phyloP scores from a whole-genome alignment of 30 jellyfish, hydroid and myxozoan genomes.

The Aurelia aurita region DNA sequence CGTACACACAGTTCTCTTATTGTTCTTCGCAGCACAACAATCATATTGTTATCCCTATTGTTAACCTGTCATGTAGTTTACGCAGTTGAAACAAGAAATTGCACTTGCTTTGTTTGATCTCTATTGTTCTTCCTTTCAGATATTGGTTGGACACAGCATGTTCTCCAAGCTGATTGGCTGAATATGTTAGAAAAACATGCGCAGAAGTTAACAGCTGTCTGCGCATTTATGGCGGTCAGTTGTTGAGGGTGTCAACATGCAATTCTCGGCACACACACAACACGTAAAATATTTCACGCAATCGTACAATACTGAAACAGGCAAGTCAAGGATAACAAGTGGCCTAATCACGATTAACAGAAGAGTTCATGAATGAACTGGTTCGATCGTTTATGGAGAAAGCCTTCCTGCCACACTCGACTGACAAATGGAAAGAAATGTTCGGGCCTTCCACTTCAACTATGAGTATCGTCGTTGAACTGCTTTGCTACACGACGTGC shows the following conservation, averaged over 20 bases:
- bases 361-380: conserved; percentile 48
- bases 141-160: conserved; percentile 80
- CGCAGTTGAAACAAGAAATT: conserved; percentile 50
- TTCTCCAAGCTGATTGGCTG: conserved; percentile 78
- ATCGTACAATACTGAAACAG: conserved; percentile 30
- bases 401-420: conserved; percentile 34
- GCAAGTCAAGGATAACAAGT: conserved; percentile 25
- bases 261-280: conserved; percentile 33
- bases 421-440: conserved; percentile 86
- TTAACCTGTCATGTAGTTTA: conserved; percentile 69
- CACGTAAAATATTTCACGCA: conserved; percentile 21
- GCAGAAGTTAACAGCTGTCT: conserved; percentile 98
- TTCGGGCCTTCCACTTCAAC: conserved; percentile 91
- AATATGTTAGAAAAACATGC: conserved; percentile 92
- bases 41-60: conserved; percentile 24
- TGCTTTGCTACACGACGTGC: conserved; percentile 96
- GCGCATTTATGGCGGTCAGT: conserved; percentile 91
- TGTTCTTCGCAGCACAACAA: conserved; percentile 7
- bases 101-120: conserved; percentile 62
- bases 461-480: conserved; percentile 98
- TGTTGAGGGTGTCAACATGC: conserved; percentile 95
- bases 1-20: conserved; percentile 10
- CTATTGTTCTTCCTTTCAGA: conserved; percentile 75
- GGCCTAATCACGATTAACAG: conserved; percentile 19
- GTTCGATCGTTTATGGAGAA: conserved; percentile 65